Evolutionary conservation across 2,797 vertebrate species (phyloP).

Genomic region (Thamnophis elegans): DNA sequence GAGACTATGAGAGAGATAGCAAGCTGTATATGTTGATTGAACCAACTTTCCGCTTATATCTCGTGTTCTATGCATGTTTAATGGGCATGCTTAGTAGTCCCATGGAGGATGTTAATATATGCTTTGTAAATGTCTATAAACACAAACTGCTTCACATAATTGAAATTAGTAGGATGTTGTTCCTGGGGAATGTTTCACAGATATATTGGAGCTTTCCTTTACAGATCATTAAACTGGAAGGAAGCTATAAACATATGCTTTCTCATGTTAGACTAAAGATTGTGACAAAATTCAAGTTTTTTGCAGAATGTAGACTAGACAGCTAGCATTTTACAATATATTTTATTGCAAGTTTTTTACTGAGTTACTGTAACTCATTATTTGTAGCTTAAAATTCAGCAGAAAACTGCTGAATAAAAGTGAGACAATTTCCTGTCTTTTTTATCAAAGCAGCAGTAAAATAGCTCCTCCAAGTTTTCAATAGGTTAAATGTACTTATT

Average conservation of each 20-base stretch:
- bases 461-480: not conserved
- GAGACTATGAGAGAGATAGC: not conserved
- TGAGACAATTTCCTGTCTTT: not conserved
- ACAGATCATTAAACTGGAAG: not conserved
- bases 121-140: not conserved
- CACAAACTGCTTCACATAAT: not conserved
- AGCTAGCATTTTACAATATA: not conserved
- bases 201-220: not conserved
- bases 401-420: not conserved
- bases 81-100: not conserved
- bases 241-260: not conserved
- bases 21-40: not conserved
- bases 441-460: not conserved
- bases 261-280: not conserved
- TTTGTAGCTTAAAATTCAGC: not conserved
- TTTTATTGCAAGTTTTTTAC: not conserved
- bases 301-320: not conserved
- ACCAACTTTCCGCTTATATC: not conserved
- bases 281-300: not conserved
- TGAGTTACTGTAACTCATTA: not conserved
- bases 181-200: not conserved
- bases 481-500: not conserved
- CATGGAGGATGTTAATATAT: not conserved
- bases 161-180: not conserved
- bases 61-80: not conserved